Evolutionary conservation across 2,113 vertebrate species (phyloP).

Genomic region (Leptobrachium leishanense): DNA sequence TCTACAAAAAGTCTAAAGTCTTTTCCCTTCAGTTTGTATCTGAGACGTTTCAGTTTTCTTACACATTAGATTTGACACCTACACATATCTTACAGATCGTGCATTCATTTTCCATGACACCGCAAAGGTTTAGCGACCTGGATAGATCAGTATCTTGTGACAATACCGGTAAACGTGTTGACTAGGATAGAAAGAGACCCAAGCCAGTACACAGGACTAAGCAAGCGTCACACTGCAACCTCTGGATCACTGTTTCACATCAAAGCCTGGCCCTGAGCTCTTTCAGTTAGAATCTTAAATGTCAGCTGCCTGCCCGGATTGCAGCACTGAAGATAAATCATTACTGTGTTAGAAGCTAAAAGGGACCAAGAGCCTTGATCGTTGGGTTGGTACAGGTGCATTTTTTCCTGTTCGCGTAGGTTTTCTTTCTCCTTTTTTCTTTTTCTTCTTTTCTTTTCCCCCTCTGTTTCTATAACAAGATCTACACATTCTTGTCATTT

Average conservation of each 20-base stretch:
- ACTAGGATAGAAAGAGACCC: constrained; percentile 33
- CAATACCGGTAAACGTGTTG: constrained; percentile 27
- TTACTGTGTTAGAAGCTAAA: constrained; percentile 38
- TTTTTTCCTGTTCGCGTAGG: neutral
- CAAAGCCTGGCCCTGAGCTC: constrained; percentile 40
- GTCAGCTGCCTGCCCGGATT: constrained; percentile 42
- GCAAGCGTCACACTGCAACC: constrained; percentile 28
- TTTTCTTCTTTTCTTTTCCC: neutral
- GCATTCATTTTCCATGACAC: constrained; percentile 27
- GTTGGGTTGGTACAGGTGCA: constrained; percentile 11
- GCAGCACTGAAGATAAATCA: constrained; percentile 35
- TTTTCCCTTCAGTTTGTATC: constrained; percentile 8
- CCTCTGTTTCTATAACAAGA: neutral
- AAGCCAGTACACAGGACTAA: constrained; percentile 20
- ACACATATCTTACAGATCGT: constrained; percentile 19
- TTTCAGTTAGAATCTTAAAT: constrained; percentile 44
- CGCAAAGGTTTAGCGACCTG: constrained; percentile 29
- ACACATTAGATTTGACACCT: constrained; percentile 22
- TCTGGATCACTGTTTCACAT: constrained; percentile 37
- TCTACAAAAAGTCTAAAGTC: neutral
- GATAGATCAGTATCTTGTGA: constrained; percentile 38
- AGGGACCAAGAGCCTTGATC: constrained; percentile 25
- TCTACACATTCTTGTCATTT: neutral
- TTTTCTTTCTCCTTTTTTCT: neutral
- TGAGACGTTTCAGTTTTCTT: constrained; percentile 9